phyloP scores from a whole-genome alignment of 2,113 vertebrate genomes.

The Genyomyrus donnyi region DNA sequence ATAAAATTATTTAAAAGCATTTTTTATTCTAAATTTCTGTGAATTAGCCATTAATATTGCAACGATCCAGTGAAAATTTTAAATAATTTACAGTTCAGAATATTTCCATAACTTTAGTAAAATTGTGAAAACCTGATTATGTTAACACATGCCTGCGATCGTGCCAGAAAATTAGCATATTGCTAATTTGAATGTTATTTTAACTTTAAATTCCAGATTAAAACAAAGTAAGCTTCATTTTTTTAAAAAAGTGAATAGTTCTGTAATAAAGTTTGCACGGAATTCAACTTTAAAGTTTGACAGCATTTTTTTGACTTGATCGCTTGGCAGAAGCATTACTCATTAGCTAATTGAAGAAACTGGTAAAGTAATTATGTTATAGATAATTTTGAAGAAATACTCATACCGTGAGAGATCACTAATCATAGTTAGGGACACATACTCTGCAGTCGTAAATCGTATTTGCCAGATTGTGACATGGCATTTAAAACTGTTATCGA shows the following conservation, averaged over 20 bases:
- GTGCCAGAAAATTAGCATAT: neutral
- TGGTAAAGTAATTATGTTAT: neutral
- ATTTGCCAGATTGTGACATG: neutral
- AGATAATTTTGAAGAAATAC: conserved; percentile 3
- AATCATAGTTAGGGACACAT: neutral
- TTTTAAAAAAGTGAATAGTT: neutral
- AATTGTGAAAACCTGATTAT: neutral
- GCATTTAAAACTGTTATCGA: neutral
- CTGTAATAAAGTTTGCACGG: neutral
- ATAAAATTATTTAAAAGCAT: neutral
- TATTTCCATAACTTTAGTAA: neutral
- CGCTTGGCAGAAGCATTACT: neutral
- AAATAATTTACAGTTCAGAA: neutral
- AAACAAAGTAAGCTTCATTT: neutral
- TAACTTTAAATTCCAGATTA: neutral
- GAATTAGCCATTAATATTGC: neutral
- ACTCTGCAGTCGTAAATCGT: neutral
- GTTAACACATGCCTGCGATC: neutral
- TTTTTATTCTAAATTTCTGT: neutral
- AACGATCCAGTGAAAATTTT: neutral
- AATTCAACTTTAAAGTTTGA: neutral
- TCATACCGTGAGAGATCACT: neutral
- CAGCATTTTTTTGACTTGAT: neutral
- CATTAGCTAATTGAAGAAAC: conserved; percentile 15
- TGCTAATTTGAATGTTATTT: neutral